Conservation (phyloP, 2,888 invertebrate species). For the Petrolisthes cinctipes region DNA sequence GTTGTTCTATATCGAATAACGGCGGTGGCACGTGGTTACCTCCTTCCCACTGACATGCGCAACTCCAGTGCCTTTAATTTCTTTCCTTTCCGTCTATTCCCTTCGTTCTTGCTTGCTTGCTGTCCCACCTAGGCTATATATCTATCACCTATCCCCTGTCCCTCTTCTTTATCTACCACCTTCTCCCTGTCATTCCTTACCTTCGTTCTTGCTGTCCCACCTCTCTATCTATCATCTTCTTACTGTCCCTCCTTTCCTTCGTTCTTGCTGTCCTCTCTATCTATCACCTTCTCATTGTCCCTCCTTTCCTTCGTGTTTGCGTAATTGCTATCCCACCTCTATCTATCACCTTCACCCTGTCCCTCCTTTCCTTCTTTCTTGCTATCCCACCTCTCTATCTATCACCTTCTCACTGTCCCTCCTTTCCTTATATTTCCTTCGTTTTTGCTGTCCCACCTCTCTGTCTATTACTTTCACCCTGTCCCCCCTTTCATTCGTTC, state of each 20-base stretch:
- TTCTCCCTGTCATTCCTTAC: neutral
- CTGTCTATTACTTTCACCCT: too few relatives aligned
- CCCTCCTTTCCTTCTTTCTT: too few relatives aligned
- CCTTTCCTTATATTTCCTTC: neutral
- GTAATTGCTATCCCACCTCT: too few relatives aligned
- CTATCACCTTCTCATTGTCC: neutral
- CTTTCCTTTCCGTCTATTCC: neutral
- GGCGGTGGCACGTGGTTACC: neutral
- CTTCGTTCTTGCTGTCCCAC: neutral
- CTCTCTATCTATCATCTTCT: neutral
- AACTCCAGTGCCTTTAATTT: neutral
- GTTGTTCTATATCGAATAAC: neutral
- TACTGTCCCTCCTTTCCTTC: neutral
- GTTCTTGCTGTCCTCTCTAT: neutral
- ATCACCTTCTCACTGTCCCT: too few relatives aligned
- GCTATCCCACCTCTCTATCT: too few relatives aligned
- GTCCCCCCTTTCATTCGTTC: too few relatives aligned
- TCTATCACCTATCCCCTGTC: neutral
- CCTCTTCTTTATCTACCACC: neutral
- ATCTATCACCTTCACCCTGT: too few relatives aligned
- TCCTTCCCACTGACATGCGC: neutral
- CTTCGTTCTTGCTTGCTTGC: neutral
- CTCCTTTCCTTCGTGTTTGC: neutral
- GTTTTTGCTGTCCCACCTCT: neutral
- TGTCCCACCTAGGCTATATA: too few relatives aligned